Percentiles rank a stretch among this genome's conserved stretches.
phyloP scores from a whole-genome alignment of 2,888 invertebrate species.

The Drosophila emarginata region DNA sequence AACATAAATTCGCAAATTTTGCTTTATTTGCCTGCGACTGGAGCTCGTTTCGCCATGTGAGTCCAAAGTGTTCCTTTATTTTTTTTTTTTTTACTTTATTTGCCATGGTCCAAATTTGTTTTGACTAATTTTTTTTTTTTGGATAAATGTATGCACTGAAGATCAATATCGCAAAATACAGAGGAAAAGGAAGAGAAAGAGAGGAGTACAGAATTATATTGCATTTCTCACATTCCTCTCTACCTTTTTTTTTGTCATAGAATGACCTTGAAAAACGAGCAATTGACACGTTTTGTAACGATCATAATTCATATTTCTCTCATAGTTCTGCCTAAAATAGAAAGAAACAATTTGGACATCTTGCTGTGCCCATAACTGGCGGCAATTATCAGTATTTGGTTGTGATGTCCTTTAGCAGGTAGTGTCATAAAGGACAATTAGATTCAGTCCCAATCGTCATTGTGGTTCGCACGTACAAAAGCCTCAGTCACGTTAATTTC shows the following conservation, averaged over 20 bases:
- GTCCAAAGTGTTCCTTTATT: neutral
- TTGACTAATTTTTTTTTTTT: constrained; percentile 62
- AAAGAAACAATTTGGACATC: constrained; percentile 21
- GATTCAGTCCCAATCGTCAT: constrained; percentile 58
- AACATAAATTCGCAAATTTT: constrained; percentile 81
- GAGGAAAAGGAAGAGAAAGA: neutral
- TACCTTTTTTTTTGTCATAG: constrained; percentile 51
- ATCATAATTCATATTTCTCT: constrained; percentile 74
- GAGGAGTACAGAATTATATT: neutral
- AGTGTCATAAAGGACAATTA: constrained; percentile 42
- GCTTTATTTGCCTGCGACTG: constrained; percentile 70
- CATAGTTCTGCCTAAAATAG: constrained; percentile 7
- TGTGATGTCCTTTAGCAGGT: constrained; percentile 46
- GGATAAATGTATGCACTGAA: neutral
- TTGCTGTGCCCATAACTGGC: constrained; percentile 52
- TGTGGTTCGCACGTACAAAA: constrained; percentile 69
- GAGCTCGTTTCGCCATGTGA: constrained; percentile 37
- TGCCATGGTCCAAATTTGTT: constrained; percentile 52
- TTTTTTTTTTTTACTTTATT: neutral
- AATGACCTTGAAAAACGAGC: constrained; percentile 68
- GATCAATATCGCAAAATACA: constrained; percentile 9
- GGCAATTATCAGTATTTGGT: constrained; percentile 57
- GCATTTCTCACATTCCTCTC: neutral
- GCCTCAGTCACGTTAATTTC: constrained; percentile 32
- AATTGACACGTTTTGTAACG: constrained; percentile 70